Evolutionary conservation across 2,113 vertebrate genomes (phyloP), one percentile per base, ranked within the genome.

Genomic region (Atrichornis clamosus): DNA sequence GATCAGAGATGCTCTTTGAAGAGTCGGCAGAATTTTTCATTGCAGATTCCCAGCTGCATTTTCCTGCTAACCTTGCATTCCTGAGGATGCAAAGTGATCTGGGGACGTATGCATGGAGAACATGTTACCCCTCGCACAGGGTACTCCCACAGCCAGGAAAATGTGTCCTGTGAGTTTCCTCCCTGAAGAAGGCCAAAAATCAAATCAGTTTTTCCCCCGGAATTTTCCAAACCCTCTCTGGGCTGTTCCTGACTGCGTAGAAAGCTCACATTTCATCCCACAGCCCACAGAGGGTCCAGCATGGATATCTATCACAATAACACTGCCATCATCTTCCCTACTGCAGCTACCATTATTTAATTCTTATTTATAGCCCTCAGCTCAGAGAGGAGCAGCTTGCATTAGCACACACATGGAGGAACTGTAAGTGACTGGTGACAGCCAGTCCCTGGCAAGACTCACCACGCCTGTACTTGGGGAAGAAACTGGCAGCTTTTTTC

Each of bases 11-110:
- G 92, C 90, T 95, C 93, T 97, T 96, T 96, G 93, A 96, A 94
- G 90, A 90, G 64, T 90, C 33, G 30, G 88, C 95, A 96, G 83
- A 93, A 94, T 78, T 90, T 88, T 59, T 95, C 88, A 42, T 81
- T 88, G 37, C 88, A 58, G 79, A 90, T 84, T 77, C 80, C 88
- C 96, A 96, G 95, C 96, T 97, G 93, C 85, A 68, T 78, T 95
- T 97, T 96, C 90, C 95, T 96, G 93, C 93, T 97, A 93, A 56
- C 88, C 76, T 94, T 96, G 96, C 96, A 95, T 94, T 97, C 95
- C 95, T 82, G 76, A 73, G 88, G 65, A 90, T 42, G 83, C 95
- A 90, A 88, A 97, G 85, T 74, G 92, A 96, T 92, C 81, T 1
- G 5, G 68, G 88, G 65, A 95, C 7, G 0, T 76, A 27, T 8